Evolutionary conservation across 92 coral and sea anemone species (phyloP), one percentile per base, ranked within the genome.

Genomic region (Phymanthus crucifer): DNA sequence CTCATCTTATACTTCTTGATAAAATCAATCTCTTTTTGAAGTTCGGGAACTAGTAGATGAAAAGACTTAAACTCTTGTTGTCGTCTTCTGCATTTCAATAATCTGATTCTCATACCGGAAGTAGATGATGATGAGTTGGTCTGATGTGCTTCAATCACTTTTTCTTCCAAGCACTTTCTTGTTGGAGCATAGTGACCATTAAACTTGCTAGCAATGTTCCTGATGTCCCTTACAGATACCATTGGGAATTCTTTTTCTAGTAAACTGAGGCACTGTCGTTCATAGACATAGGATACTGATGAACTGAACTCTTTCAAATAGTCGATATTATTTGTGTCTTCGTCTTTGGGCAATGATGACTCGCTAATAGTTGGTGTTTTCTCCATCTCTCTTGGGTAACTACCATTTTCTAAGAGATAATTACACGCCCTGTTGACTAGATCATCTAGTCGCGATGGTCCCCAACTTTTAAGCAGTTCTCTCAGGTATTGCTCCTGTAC

Each of bases 131-230:
- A 76, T 26, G 86, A 50, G 23, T 11, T 11, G 9, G 68, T 26
- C 13, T 61, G 68, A 29, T 29, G 32, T 37, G 86, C 67, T 29
- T 80, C 71, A 33, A 80, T 37, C 10, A 88, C 70, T 74, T 87
- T 84, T 18, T 95, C 98, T 85, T 95, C 98, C 48, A 96, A 78
- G 38, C 32, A 81, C 66, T 92, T 91, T 64, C 83, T 87, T 21
- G 91, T 79, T 3, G 99, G 98, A 2, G 99, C 99, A 76, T 96
- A 96, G 72, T 96, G 99, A 36, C 32, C 14, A 3, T 73, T 73
- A 78, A 76, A 88, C 52, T 83, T 87, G 11, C 18, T 24, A 88
- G 86, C 45, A 21, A 86, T 92, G 14, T 3, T 64, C 32, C 91
- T 85, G 1, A 96, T 93, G 54, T 93, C 86, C 32, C 13, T 74